These are phyloP conservation scores for Zelleria hepariella DNA, from an alignment of 2,888 invertebrate species.

Conservation along the genomic window DNA sequence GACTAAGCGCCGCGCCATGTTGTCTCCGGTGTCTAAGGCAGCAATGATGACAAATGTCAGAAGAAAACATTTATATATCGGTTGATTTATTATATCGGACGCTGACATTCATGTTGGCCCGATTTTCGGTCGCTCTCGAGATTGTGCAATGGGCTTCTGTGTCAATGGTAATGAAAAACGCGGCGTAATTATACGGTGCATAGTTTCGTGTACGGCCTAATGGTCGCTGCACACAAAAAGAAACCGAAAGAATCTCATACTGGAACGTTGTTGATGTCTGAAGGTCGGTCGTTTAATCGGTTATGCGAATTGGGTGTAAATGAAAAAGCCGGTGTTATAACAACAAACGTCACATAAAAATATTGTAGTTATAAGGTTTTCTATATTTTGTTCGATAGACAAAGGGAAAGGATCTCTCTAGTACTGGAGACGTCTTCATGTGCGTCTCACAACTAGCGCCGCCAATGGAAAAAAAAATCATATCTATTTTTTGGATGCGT, in stretches of 20 bases:
- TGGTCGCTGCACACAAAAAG: not conserved
- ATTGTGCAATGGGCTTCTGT: constrained; percentile 66
- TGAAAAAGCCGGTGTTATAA: no score
- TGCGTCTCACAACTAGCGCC: no score
- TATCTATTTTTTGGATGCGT: no score
- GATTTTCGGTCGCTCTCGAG: constrained; percentile 53
- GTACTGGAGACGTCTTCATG: no score
- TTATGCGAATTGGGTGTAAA: no score
- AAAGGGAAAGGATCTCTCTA: no score
- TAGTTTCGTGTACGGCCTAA: constrained; percentile 40
- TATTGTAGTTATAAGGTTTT: no score
- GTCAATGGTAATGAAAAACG: constrained; percentile 69
- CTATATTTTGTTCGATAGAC: no score
- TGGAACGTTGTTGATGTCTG: not conserved
- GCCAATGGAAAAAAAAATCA: no score
- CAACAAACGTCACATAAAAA: no score
- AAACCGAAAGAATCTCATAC: not conserved
- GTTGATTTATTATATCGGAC: constrained; percentile 46
- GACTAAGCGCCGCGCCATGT: constrained; percentile 47
- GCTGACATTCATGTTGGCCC: constrained; percentile 61
- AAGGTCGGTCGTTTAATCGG: not conserved
- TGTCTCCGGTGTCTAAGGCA: constrained; percentile 34
- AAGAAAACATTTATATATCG: constrained; percentile 51
- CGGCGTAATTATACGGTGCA: constrained; percentile 58
- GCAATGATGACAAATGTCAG: constrained; percentile 57